phyloP scores from a whole-genome alignment of 2,888 invertebrate species.

The Pyrochroa serraticornis region DNA sequence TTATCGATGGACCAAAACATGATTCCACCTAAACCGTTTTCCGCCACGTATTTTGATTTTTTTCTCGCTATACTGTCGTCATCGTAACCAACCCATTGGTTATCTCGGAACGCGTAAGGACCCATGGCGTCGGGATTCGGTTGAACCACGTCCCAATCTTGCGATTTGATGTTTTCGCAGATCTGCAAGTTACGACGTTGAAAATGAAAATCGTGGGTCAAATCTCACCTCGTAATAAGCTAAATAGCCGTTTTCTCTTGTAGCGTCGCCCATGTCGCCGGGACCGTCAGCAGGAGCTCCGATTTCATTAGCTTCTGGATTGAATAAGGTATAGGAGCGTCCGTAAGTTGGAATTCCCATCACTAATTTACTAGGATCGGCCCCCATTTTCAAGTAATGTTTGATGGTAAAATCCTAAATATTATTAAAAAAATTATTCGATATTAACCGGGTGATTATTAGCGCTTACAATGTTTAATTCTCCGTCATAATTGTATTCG shows the following conservation, averaged over 20 bases:
- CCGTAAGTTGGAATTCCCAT: conserved; percentile 91
- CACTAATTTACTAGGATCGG: conserved; percentile 79
- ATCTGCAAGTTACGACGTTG: conserved; percentile 65
- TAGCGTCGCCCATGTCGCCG: conserved; percentile 88
- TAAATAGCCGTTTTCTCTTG: conserved; percentile 89
- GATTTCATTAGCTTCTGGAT: conserved; percentile 82
- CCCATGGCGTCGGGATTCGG: conserved; percentile 85
- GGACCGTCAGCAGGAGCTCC: conserved; percentile 90
- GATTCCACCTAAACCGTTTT: conserved; percentile 85
- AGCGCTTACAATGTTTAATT: conserved; percentile 84
- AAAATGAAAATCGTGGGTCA: too few relatives aligned
- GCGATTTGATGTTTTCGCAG: conserved; percentile 77
- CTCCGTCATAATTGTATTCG: conserved; percentile 86
- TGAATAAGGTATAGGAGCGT: conserved; percentile 86
- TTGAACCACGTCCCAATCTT: conserved; percentile 83
- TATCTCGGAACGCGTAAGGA: conserved; percentile 84
- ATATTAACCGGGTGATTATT: not conserved
- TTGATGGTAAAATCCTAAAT: conserved; percentile 84
- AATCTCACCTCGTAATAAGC: conserved; percentile 85
- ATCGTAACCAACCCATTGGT: conserved; percentile 95
- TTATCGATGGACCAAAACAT: conserved; percentile 96
- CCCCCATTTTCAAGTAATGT: conserved; percentile 80
- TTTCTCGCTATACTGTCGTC: conserved; percentile 81
- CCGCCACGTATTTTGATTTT: conserved; percentile 85
- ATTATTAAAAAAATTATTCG: conserved; percentile 1